Conservation (phyloP, 2,113 vertebrate species). For the Galeopterus variegatus region DNA sequence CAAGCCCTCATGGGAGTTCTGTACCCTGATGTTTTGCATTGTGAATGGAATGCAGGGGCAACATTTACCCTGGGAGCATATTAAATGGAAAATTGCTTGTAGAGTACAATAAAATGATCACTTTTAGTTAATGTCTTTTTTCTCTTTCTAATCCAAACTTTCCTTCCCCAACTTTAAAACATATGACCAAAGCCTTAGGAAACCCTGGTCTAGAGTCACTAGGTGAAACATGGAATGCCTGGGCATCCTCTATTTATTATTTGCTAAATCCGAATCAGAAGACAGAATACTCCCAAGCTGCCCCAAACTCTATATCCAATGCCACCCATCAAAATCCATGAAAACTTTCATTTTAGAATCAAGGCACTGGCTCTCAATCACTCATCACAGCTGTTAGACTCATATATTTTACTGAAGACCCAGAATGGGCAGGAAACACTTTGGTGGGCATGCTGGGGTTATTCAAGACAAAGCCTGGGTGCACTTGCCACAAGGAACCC, state of each 20-base stretch:
- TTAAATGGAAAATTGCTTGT: conserved; percentile 70
- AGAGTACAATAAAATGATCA: conserved; percentile 52
- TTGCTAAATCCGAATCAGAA: conserved; percentile 25
- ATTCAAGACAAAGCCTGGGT: neutral
- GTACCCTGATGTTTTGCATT: conserved; percentile 84
- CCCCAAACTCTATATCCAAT: neutral
- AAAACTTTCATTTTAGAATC: neutral
- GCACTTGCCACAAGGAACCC: neutral
- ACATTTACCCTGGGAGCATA: conserved; percentile 62
- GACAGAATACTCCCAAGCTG: neutral
- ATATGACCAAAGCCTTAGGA: neutral
- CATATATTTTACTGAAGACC: neutral
- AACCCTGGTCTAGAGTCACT: neutral
- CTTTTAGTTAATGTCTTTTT: conserved; percentile 55
- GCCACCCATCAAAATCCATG: neutral
- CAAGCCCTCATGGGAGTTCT: conserved; percentile 79
- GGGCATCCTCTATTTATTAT: neutral
- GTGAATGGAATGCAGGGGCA: conserved; percentile 74
- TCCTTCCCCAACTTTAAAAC: neutral
- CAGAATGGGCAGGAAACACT: neutral
- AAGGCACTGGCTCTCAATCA: neutral
- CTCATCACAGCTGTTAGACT: neutral
- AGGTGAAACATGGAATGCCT: neutral
- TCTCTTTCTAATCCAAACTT: conserved; percentile 52
- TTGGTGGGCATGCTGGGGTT: neutral